phyloP scores from a whole-genome alignment of 2,888 invertebrate species.

The Oegoconia quadripuncta region DNA sequence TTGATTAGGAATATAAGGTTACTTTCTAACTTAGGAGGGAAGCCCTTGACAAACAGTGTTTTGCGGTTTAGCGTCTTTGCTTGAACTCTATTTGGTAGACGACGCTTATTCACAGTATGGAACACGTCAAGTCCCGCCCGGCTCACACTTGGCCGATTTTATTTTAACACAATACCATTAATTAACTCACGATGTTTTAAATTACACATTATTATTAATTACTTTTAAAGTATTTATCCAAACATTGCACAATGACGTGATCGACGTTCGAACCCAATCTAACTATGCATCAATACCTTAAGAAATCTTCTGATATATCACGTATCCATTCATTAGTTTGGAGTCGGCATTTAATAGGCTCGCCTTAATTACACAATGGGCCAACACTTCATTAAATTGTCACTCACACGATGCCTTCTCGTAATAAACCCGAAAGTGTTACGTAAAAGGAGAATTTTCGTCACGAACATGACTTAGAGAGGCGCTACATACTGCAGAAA shows the following conservation, averaged over 20 bases:
- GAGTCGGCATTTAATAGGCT: slow-evolving; percentile 56
- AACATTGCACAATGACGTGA: slow-evolving; percentile 1
- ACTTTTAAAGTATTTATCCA: not conserved
- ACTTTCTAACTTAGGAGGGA: no score
- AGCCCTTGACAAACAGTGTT: no score
- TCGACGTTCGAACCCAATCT: slow-evolving; percentile 29
- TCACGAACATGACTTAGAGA: slow-evolving; percentile 1
- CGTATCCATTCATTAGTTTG: slow-evolving; percentile 55
- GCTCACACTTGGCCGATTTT: no score
- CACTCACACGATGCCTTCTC: slow-evolving; percentile 56
- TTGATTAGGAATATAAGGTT: no score
- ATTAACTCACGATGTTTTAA: no score
- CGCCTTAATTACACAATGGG: slow-evolving; percentile 65
- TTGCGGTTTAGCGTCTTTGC: no score
- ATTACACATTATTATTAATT: no score
- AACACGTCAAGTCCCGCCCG: no score
- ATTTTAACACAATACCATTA: no score
- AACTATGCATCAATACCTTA: slow-evolving; percentile 34
- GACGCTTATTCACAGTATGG: no score
- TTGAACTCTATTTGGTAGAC: no score
- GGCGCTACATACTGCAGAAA: no score
- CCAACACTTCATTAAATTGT: slow-evolving; percentile 73
- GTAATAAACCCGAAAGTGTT: slow-evolving; percentile 39
- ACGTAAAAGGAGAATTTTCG: slow-evolving; percentile 28
- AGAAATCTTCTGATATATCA: slow-evolving; percentile 43